A percentile compares a stretch with the other conserved stretches of the same genome.
phyloP scores from a whole-genome alignment of 2,797 vertebrate genomes.

The Pampus argenteus region DNA sequence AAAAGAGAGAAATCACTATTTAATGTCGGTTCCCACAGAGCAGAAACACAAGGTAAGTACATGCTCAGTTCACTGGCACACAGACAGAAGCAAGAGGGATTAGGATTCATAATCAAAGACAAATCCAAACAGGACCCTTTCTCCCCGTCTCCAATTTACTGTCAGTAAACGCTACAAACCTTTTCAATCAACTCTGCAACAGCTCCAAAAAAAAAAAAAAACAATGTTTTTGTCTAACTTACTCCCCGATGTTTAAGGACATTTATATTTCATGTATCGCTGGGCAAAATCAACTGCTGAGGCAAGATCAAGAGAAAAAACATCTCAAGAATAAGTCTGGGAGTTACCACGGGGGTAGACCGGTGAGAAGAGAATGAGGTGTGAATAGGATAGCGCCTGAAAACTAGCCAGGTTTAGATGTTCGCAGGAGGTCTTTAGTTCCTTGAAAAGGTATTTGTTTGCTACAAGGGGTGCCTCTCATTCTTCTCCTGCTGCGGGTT shows the following conservation, averaged over 20 bases:
- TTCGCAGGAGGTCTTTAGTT: conserved; percentile 51
- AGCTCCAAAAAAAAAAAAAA: conserved; percentile 14
- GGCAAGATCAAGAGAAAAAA: conserved; percentile 13
- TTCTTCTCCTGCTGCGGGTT: conserved; percentile 29
- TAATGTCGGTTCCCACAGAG: background rate
- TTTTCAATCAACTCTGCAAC: conserved; percentile 19
- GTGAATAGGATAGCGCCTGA: conserved; percentile 37
- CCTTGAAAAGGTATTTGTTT: conserved; percentile 52
- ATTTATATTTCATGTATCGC: conserved; percentile 43
- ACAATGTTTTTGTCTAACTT: conserved; percentile 9
- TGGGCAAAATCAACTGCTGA: conserved; percentile 1
- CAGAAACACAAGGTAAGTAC: conserved; percentile 13
- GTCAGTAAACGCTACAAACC: conserved; percentile 2
- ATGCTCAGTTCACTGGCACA: background rate
- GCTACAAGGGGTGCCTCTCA: conserved; percentile 16
- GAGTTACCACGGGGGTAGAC: conserved; percentile 11
- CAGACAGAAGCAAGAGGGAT: conserved; percentile 4
- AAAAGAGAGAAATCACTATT: background rate
- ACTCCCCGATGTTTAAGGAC: conserved; percentile 50
- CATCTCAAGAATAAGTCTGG: conserved; percentile 10
- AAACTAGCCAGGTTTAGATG: conserved; percentile 41
- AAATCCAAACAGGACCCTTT: conserved; percentile 21
- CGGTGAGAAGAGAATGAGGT: conserved; percentile 24
- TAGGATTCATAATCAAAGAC: conserved; percentile 63
- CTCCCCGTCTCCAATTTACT: conserved; percentile 15